Percentiles rank a stretch among this genome's conserved stretches.
Conservation (phyloP, 2,797 vertebrate genomes). For the Petrocephalus sullivani region DNA sequence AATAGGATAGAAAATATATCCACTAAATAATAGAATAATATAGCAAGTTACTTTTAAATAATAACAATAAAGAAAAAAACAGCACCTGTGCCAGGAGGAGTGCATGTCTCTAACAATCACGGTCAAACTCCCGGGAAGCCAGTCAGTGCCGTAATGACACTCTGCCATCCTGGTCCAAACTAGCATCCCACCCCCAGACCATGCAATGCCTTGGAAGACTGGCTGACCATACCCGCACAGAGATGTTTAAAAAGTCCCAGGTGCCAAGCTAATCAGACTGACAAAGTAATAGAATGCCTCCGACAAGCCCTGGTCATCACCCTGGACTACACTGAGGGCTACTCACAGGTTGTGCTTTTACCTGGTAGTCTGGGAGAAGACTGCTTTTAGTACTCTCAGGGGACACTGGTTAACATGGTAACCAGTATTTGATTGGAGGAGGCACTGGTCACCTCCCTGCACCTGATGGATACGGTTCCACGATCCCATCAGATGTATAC, state of each 20-base stretch:
- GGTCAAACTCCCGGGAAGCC: neutral
- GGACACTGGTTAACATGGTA: neutral
- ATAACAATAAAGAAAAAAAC: neutral
- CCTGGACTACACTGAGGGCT: neutral
- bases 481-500: neutral
- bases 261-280: neutral
- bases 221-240: neutral
- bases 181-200: neutral
- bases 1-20: neutral
- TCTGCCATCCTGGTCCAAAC: neutral
- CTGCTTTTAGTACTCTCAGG: neutral
- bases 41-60: neutral
- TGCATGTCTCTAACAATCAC: neutral
- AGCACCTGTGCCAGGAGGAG: neutral
- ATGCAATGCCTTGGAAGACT: neutral
- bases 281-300: neutral
- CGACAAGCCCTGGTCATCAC: neutral
- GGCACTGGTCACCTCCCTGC: neutral
- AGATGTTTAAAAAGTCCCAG: neutral
- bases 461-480: neutral
- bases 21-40: neutral
- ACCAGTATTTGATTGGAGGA: neutral
- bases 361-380: neutral
- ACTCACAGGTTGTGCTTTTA: neutral
- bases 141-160: neutral